Base-by-base conservation (phyloP, 23 tunicate genomes). In the Trididemnum nubilum region DNA sequence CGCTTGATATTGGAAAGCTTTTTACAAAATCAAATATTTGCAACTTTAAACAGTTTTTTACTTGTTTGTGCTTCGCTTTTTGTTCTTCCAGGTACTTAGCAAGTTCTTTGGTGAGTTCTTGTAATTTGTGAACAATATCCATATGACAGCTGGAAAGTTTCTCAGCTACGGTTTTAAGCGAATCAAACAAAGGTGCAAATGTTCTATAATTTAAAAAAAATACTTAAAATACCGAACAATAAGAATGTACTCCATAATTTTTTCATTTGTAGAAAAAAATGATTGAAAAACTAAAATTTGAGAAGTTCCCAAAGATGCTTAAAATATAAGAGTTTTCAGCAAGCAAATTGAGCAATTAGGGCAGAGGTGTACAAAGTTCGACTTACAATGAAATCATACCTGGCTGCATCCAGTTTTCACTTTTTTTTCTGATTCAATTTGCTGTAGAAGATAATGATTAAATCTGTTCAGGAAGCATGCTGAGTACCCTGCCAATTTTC, bases 61-160 rank as follows among this genome's bases (percentile, higher is more conserved):
- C 95, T 81, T 93, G 88, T 64, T 93, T 93, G 38, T 83, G 88
- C 36, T 84, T 83, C 12, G 44, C 78, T 81, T 93, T 93, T 58
- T 93, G 90, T 72, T 93, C 98, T n/a, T 88, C 98, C 12, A 64
- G 33, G 66, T 93, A 93, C 40, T 93, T 88, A 35, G 85, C 33
- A 38, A 93, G 89, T 0, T 88, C 93, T 80, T 93, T 93, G 66
- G 80, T 84, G 34, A 93, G 79, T 23, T 93, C 98, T 27, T 87
- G 86, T 15, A 93, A 79, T 66, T 88, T 93, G 18, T 75, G 83
- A 9, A 84, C 93, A 57, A 74, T 73, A 59, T 93, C 98, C 81
- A 84, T 84, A 50, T 93, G 93, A 38, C 98, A 93, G 32, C 90
- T 85, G 33, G 98, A 88, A 33, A 93, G 71, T 57, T 93, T 93